These are phyloP conservation scores for Eudyptes chrysolophus DNA, from an alignment of 2,113 vertebrate genomes.

Conservation along the genomic window DNA sequence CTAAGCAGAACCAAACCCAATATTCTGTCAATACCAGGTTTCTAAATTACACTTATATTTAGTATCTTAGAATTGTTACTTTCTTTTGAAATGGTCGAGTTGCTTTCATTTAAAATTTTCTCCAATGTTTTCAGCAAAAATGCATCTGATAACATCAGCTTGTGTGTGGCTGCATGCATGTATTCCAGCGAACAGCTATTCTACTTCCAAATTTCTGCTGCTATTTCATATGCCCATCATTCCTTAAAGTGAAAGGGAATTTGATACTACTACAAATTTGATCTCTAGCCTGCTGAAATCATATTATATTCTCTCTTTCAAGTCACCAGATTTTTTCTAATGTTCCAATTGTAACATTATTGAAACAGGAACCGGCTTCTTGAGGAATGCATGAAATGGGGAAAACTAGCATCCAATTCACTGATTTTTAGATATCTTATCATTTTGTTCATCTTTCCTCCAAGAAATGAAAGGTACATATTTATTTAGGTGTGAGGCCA, in stretches of 20 bases:
- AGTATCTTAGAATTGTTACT: neutral
- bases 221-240: neutral
- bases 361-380: neutral
- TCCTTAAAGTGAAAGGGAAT: neutral
- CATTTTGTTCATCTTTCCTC: neutral
- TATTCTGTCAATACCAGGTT: neutral
- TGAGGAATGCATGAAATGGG: accelerated
- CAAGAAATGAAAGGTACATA: neutral
- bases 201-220: neutral
- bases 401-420: neutral
- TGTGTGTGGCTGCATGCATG: neutral
- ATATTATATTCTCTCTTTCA: neutral
- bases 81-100: accelerated
- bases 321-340: neutral
- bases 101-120: neutral
- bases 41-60: neutral
- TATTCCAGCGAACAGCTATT: neutral
- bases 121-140: neutral
- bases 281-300: neutral
- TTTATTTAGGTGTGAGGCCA: neutral
- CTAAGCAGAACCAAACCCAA: neutral
- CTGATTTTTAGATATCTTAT: neutral
- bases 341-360: neutral
- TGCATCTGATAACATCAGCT: neutral
- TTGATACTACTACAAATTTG: neutral